Evolutionary conservation across 2,113 vertebrate species (phyloP).

Genomic region (Pygoscelis adeliae): DNA sequence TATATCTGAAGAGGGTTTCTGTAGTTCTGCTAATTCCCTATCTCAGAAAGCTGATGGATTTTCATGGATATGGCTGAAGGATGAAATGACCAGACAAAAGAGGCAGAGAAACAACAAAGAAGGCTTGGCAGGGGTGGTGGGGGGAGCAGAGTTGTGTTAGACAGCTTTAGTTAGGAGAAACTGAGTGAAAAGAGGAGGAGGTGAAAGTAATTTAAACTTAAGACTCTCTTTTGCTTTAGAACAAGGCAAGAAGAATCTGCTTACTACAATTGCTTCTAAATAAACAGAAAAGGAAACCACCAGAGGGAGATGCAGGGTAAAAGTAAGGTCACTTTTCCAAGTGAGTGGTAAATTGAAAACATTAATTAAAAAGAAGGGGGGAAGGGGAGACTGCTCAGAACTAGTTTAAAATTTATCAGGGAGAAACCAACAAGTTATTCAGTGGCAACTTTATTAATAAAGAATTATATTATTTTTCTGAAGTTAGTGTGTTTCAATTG

Average conservation of each 20-base stretch:
- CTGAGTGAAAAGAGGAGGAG: neutral
- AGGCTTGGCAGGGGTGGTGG: fast-evolving
- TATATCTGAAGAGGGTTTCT: neutral
- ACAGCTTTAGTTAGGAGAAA: neutral
- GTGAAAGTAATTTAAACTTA: neutral
- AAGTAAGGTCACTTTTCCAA: slow-evolving; percentile 20
- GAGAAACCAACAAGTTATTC: neutral
- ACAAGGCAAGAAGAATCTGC: neutral
- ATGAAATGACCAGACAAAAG: neutral
- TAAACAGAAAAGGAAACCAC: slow-evolving; percentile 8
- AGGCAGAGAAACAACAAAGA: neutral
- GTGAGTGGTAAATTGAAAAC: neutral
- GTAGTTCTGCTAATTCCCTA: neutral
- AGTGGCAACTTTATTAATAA: neutral
- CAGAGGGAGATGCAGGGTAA: slow-evolving; percentile 58
- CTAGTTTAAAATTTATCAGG: neutral
- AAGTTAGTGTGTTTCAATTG: neutral
- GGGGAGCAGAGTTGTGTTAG: neutral
- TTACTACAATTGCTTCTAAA: neutral
- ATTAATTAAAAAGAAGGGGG: neutral
- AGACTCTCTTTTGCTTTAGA: neutral
- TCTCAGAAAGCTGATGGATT: neutral
- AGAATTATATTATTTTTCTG: neutral
- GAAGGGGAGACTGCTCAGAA: neutral
- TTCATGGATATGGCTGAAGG: neutral